Conservation (phyloP, 1,140 invertebrate species). For the Zaprionus inermis region DNA sequence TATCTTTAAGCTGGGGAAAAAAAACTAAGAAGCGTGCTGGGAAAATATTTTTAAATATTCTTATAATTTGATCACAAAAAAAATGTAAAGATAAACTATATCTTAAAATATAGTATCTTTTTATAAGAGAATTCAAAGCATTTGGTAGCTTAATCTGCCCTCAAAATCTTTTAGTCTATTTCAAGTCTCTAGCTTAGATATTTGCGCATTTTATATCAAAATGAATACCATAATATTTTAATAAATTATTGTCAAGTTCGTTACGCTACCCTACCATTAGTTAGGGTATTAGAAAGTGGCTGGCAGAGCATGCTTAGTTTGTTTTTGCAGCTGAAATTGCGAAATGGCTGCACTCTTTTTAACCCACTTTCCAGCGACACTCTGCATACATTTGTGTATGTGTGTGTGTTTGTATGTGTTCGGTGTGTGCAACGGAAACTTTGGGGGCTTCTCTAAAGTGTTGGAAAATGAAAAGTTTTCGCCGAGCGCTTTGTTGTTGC, state of each 20-base stretch:
- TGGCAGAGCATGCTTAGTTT: conserved; percentile 64
- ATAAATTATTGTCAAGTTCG: not conserved
- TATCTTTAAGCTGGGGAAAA: not conserved
- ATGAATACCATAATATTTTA: not conserved
- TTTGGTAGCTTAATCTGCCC: too few relatives aligned
- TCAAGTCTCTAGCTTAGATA: too few relatives aligned
- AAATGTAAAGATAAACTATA: too few relatives aligned
- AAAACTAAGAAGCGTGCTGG: not conserved
- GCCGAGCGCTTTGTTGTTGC: conserved; percentile 65
- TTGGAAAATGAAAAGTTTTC: conserved; percentile 75
- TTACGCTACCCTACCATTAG: not conserved
- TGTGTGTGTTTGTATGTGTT: conserved; percentile 27
- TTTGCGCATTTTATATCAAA: too few relatives aligned
- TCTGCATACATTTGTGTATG: conserved; percentile 27
- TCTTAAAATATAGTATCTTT: too few relatives aligned
- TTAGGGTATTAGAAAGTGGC: conserved; percentile 46
- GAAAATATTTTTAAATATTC: not conserved
- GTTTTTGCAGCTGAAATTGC: conserved; percentile 52
- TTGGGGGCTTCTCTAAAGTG: conserved; percentile 62
- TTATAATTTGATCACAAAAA: too few relatives aligned
- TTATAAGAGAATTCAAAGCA: too few relatives aligned
- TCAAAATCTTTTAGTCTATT: too few relatives aligned
- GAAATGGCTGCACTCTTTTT: conserved; percentile 16
- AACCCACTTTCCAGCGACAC: conserved; percentile 17
- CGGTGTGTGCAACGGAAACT: conserved; percentile 53